Conservation (phyloP, 1,140 invertebrate genomes). For the Drosophila kohkoa region DNA sequence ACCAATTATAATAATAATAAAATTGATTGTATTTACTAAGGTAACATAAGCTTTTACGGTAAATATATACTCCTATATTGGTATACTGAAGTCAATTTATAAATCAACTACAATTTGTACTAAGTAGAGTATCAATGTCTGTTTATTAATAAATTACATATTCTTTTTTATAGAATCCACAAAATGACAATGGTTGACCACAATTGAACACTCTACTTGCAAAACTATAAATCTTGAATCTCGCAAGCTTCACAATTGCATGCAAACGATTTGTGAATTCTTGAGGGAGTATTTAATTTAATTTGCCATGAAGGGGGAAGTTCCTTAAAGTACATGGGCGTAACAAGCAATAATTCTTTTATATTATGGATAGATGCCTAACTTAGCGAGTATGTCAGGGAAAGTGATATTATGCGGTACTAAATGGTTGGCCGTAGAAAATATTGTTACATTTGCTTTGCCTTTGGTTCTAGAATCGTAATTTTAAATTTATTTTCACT, state of each 20-base stretch:
- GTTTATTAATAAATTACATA: too few species aligned
- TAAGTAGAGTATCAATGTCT: too few species aligned
- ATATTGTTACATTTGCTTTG: conserved; percentile 63
- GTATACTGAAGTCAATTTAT: too few species aligned
- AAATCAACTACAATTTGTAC: too few species aligned
- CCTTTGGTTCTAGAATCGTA: conserved; percentile 40
- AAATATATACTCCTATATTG: too few species aligned
- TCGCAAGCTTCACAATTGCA: not conserved
- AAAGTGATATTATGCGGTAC: conserved; percentile 4
- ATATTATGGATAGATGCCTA: not conserved
- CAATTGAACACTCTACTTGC: conserved; percentile 4
- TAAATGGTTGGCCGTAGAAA: conserved; percentile 31
- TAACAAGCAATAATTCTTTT: not conserved
- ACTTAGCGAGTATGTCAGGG: not conserved
- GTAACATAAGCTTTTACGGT: too few species aligned
- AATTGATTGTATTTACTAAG: too few species aligned
- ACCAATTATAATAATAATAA: too few species aligned
- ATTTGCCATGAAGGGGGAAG: not conserved
- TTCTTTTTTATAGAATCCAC: not conserved
- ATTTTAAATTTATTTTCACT: conserved; percentile 65
- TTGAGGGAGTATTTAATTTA: conserved; percentile 23
- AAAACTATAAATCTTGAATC: conserved; percentile 5
- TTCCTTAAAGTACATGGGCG: conserved; percentile 37
- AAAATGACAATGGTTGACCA: too few species aligned
- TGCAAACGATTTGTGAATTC: conserved; percentile 5